phyloP scores from a whole-genome alignment of 2,113 vertebrate genomes.

The Prunella fulvescens region DNA sequence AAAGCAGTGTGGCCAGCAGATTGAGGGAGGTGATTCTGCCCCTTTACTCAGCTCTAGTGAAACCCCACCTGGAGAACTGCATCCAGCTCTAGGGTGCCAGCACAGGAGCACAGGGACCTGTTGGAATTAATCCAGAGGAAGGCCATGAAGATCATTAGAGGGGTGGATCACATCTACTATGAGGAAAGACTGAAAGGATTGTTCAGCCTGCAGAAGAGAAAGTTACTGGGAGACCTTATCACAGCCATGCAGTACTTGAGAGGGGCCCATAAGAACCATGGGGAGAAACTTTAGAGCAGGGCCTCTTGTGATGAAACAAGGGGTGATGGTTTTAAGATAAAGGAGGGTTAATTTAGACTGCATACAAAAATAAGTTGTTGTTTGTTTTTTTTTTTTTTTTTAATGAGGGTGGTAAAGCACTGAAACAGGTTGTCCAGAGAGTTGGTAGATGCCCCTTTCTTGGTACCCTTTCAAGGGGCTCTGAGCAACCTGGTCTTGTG shows the following conservation, averaged over 20 bases:
- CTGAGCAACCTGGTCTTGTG: background rate
- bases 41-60: accelerated
- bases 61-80: too few species aligned
- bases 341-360: background rate
- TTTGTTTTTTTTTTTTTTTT: accelerated
- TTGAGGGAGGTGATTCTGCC: background rate
- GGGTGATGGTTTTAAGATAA: background rate
- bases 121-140: background rate
- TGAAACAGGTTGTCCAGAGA: background rate
- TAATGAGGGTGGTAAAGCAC: background rate
- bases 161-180: too few species aligned
- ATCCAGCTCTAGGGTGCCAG: background rate
- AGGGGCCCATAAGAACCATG: background rate
- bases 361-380: background rate
- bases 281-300: background rate
- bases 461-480: background rate
- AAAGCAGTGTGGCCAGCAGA: background rate
- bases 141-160: background rate
- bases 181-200: background rate
- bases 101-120: background rate
- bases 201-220: background rate
- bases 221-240: background rate
- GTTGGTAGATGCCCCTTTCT: too few species aligned
- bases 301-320: background rate
- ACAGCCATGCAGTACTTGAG: background rate